These are phyloP conservation scores for Pseudomyrmex pallidus DNA, from an alignment of 1,140 invertebrate genomes.

Conservation along the genomic window DNA sequence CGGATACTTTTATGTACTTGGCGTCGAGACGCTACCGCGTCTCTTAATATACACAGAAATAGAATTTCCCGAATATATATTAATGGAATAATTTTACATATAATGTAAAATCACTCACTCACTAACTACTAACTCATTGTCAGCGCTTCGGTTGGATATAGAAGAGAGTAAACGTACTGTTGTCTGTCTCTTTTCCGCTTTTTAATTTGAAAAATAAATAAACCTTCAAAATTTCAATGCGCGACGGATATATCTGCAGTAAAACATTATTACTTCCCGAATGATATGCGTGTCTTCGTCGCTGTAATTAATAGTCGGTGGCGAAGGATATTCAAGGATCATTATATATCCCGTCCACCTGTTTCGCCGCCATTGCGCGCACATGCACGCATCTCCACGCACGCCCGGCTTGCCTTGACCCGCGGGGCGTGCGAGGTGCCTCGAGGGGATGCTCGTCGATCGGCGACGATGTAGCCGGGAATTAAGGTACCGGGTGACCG, in stretches of 20 bases:
- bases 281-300: background rate
- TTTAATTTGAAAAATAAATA: too few relatives aligned
- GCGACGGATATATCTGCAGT: background rate
- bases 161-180: too few relatives aligned
- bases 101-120: too few relatives aligned
- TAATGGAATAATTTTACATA: too few relatives aligned
- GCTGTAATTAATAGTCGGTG: background rate
- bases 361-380: slow-evolving; percentile 68
- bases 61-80: too few relatives aligned
- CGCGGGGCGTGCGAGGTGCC: slow-evolving; percentile 76
- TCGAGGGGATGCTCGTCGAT: slow-evolving; percentile 75
- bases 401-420: slow-evolving; percentile 79
- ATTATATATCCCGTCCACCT: slow-evolving; percentile 61
- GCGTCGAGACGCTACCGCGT: too few relatives aligned
- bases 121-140: too few relatives aligned
- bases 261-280: background rate
- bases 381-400: slow-evolving; percentile 61
- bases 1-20: too few relatives aligned
- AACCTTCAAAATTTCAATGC: slow-evolving; percentile 10
- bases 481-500: slow-evolving; percentile 76
- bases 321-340: slow-evolving; percentile 52
- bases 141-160: too few relatives aligned
- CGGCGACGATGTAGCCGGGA: slow-evolving; percentile 62
- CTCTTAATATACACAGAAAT: too few relatives aligned
- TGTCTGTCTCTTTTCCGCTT: too few relatives aligned